Base-by-base conservation (phyloP, 1,140 invertebrate genomes). In the Pteromalus puparum region DNA sequence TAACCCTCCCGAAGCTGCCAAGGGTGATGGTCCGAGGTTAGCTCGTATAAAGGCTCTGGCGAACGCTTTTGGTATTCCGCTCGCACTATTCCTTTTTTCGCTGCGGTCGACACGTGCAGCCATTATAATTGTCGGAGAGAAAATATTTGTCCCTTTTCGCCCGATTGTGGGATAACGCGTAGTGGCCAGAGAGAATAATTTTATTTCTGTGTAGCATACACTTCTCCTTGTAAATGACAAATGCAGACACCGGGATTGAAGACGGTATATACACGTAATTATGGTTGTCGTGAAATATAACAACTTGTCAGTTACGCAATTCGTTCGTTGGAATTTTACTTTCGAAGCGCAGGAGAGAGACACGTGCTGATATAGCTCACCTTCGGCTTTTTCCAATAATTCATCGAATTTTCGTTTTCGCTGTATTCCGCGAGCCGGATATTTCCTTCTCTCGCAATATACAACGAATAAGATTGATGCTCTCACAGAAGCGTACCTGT, bases 391-490 rank as follows among this genome's bases (percentile, higher is more conserved):
- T 70, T 26, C 34, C 73, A 18, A 74, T 38, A 30, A 74, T 74
- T 15, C 30, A 75, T 75, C 73, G 42, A 42, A 12, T 75, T 75
- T 46, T 48, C 38, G 42, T 24, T 24, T 75, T 15, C 48, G 38
- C 73, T 2, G 1, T 42, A 75, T 75, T 48, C 42, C 38, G 38
- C 73, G 38, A 75, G 24, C 9, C 42, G 46, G 34, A 48, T 42
- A 75, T 48, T 75, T 38, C 42, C n/a, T 46, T 75, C 42, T 48
- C 73, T 28, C 30, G 30, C 38, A 42, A 10, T 42, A 75, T 75
- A 15, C 34, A 75, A 46, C 38, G 73, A 75, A 75, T 48, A 75
- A 75, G 73, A 75, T 75, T 75, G 73, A 75, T 75, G 73, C 42
- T 48, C 73, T 26, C 34, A n/a, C 2, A 48, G 73, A 48, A 48